Evolutionary conservation across 2,113 vertebrate genomes (phyloP).

Genomic region (Enhydra lutris): DNA sequence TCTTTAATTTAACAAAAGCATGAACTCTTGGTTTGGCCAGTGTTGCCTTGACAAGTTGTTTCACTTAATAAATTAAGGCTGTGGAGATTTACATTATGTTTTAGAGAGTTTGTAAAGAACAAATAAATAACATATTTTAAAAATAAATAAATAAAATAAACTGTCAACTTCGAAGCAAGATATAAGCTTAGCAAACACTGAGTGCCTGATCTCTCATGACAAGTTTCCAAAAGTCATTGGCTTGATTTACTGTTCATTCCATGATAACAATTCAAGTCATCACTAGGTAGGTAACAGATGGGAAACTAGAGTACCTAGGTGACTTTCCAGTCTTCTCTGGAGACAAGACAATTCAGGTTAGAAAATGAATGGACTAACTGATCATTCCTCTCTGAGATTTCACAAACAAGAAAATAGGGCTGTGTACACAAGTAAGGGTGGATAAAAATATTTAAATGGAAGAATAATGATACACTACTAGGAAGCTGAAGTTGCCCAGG

Average conservation of each 20-base stretch:
- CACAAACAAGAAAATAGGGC: not conserved
- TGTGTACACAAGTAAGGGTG: not conserved
- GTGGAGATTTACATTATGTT: not conserved
- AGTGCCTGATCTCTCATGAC: not conserved
- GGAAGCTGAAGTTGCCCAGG: not conserved
- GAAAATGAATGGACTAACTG: not conserved
- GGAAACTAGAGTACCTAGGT: not conserved
- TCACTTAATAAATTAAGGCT: not conserved
- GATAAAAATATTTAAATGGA: not conserved
- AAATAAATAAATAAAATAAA: too few species aligned
- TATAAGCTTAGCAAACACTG: not conserved
- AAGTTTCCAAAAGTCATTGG: conserved; percentile 5
- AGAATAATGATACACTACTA: not conserved
- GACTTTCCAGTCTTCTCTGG: not conserved
- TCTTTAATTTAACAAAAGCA: not conserved
- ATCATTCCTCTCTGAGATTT: not conserved
- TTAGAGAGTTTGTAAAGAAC: not conserved
- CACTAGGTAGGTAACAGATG: not conserved
- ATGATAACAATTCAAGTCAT: not conserved
- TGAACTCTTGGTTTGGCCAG: not conserved
- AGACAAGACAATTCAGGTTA: not conserved
- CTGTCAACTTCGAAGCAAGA: not conserved
- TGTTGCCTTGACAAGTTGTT: not conserved
- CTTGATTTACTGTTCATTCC: not conserved
- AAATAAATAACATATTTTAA: not conserved